Evolutionary conservation across 1,140 invertebrate species (phyloP), one percentile per base, ranked within the genome.

Genomic region (Ridgeia piscesae): DNA sequence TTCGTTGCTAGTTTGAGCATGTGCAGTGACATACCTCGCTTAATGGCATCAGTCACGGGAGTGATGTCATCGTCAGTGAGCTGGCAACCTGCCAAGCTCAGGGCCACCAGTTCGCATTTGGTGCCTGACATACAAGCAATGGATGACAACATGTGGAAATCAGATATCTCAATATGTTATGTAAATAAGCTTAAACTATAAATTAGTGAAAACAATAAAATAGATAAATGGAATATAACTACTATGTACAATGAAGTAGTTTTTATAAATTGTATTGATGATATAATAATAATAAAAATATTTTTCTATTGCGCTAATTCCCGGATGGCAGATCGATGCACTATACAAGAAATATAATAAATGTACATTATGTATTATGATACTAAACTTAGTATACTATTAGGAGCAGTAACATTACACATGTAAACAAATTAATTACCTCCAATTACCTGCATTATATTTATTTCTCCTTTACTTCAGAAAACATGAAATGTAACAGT

Each of bases 1-100:
- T 95, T 95, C 92, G 93, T 94, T 89, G 94, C 94, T 34, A 95
- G 77, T 91, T 95, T 95, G 21, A 95, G 92, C 94, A 95, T 95
- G 34, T 94, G 94, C 33, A 95, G 88, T 88, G 93, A 93, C 35
- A 94, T 50, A 35, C 94, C 94, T 92, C 94, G 91, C 89, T 93
- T 92, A 17, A 95, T 91, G n/a, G 94, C 94, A n/a, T 92, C 88
- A 91, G 89, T 92, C 6, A 95, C 58, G 27, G 94, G 94, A 48
- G 88, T 92, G 31, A 95, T 93, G 92, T 95, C 95, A 42, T 91
- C 92, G 35, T 94, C 94, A 88, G 93, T 92, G 92, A 95, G 90
- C 6, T 94, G 94, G 92, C 95, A 95, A 1, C 94, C 93, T 89
- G 94, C 93, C 6, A 95, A 77, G 94, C 94, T 95, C 17, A 95